Evolutionary conservation across 2,113 vertebrate genomes (phyloP).

Genomic region (Marmota monax): DNA sequence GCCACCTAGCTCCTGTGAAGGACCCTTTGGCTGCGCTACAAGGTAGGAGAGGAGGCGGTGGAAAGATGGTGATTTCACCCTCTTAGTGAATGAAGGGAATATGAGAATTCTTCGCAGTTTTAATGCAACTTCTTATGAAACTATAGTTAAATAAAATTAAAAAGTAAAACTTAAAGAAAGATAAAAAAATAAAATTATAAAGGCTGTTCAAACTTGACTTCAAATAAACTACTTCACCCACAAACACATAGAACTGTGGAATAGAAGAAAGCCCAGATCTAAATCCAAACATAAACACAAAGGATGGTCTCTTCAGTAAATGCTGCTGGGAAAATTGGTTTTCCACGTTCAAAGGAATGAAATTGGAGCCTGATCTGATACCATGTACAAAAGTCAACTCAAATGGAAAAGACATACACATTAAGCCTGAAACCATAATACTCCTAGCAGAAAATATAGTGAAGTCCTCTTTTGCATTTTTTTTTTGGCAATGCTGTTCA

Average conservation of each 20-base stretch:
- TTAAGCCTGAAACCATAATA: not conserved
- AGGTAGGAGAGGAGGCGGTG: not conserved
- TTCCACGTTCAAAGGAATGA: not conserved
- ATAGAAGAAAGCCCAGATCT: not conserved
- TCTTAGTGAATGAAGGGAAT: not conserved
- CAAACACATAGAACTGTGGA: not conserved
- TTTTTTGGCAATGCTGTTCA: not conserved
- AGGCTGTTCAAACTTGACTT: not conserved
- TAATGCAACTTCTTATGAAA: not conserved
- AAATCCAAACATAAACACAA: not conserved
- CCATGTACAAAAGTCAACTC: not conserved
- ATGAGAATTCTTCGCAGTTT: not conserved
- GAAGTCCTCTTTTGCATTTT: not conserved
- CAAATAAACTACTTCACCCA: not conserved
- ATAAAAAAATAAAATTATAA: not conserved
- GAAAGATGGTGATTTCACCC: not conserved
- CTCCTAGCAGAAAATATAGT: not conserved
- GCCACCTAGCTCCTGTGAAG: not conserved
- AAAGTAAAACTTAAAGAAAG: not conserved
- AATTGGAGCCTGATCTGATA: not conserved
- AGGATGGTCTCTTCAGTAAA: not conserved
- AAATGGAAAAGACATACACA: not conserved
- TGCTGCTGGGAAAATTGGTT: rapidly evolving
- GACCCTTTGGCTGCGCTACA: rapidly evolving
- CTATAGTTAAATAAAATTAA: not conserved